These are phyloP conservation scores for Acanthopleura granulata DNA, from an alignment of 2,888 invertebrate species.

Conservation along the genomic window DNA sequence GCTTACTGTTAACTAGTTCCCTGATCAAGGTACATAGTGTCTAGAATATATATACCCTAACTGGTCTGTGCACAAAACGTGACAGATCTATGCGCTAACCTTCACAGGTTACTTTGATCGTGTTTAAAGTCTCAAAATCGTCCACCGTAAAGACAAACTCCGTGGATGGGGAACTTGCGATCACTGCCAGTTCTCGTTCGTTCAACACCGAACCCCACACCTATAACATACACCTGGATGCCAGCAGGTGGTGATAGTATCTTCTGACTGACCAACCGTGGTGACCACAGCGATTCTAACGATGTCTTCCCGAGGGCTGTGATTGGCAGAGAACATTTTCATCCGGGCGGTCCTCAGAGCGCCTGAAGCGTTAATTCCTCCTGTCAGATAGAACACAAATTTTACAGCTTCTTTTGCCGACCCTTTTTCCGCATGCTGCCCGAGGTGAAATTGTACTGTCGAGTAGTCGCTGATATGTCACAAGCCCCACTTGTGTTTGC, in stretches of 20 bases:
- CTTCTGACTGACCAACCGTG: constrained; percentile 42
- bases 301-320: constrained; percentile 36
- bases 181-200: not conserved
- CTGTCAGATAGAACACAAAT: constrained; percentile 33
- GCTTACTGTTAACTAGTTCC: constrained; percentile 31
- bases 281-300: constrained; percentile 41
- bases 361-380: constrained; percentile 35
- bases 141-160: constrained; percentile 32
- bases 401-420: constrained; percentile 31
- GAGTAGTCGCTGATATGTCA: constrained; percentile 43
- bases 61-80: too few species aligned
- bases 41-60: too few species aligned
- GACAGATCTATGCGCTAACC: constrained; percentile 39
- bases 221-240: constrained; percentile 42
- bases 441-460: constrained; percentile 39
- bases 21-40: constrained; percentile 32
- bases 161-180: not conserved
- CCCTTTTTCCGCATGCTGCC: constrained; percentile 33
- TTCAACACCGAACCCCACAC: constrained; percentile 37
- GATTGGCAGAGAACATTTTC: constrained; percentile 39
- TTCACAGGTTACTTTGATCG: constrained; percentile 44
- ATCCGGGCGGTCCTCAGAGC: constrained; percentile 33
- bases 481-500: constrained; percentile 46
- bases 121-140: constrained; percentile 45
- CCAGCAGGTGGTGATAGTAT: constrained; percentile 34